These are phyloP conservation scores for Campoplex capitator DNA, from an alignment of 2,888 invertebrate genomes.

Conservation along the genomic window DNA sequence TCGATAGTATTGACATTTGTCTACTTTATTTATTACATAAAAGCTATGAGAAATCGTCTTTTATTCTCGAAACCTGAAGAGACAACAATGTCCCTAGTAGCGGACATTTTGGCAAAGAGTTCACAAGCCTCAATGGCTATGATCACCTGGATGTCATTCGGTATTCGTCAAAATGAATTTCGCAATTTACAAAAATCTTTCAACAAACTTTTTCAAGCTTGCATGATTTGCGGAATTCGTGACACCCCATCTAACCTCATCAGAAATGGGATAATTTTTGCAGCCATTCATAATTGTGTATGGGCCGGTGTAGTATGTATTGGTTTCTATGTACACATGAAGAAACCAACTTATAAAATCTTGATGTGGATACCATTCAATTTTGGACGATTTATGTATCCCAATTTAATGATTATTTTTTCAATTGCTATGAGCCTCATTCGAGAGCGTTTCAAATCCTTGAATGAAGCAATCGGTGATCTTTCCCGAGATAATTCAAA, in stretches of 20 bases:
- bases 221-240: constrained; percentile 4
- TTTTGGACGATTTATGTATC: constrained; percentile 50
- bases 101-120: constrained; percentile 24
- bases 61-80: neutral
- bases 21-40: constrained; percentile 22
- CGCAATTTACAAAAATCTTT: constrained; percentile 45
- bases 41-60: constrained; percentile 20
- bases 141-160: constrained; percentile 48
- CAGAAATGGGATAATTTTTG: neutral
- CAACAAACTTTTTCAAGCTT: constrained; percentile 17
- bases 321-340: constrained; percentile 14
- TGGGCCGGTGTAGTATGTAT: neutral
- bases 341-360: neutral
- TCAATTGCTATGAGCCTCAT: constrained; percentile 37
- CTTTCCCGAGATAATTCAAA: neutral
- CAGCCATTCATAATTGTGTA: neutral
- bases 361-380: constrained; percentile 42
- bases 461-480: constrained; percentile 41
- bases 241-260: neutral
- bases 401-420: constrained; percentile 46
- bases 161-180: constrained; percentile 54
- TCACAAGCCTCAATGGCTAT: constrained; percentile 26
- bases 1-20: constrained; percentile 27
- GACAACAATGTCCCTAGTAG: constrained; percentile 35
- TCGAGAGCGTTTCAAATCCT: constrained; percentile 39